phyloP scores from a whole-genome alignment of 2,113 vertebrate species.

The Notarius lentiginosus region DNA sequence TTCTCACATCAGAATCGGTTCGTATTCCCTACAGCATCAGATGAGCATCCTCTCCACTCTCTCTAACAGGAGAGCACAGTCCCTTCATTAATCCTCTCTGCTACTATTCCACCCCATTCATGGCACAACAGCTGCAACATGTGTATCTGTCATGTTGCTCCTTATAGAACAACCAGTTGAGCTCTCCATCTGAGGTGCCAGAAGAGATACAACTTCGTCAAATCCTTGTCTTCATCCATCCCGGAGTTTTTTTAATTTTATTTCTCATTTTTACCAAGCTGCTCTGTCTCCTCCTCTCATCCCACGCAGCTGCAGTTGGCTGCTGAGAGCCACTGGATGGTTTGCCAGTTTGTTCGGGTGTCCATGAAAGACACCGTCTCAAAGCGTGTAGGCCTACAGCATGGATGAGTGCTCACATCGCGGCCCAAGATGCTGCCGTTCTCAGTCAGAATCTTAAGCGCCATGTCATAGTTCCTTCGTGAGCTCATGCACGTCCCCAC shows the following conservation, averaged over 20 bases:
- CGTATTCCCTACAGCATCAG: not conserved
- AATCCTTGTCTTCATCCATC: not conserved
- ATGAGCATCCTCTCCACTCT: not conserved
- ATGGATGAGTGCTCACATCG: constrained; percentile 76
- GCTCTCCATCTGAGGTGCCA: constrained; percentile 17
- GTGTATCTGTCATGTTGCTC: not conserved
- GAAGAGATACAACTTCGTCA: not conserved
- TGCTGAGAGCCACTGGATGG: constrained; percentile 80
- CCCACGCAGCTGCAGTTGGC: constrained; percentile 86
- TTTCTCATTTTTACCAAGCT: constrained; percentile 9
- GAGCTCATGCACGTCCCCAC: constrained; percentile 80
- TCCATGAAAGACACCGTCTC: constrained; percentile 90
- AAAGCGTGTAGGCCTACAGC: constrained; percentile 85
- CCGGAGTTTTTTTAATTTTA: constrained; percentile 20
- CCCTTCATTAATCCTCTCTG: not conserved
- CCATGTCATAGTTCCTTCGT: constrained; percentile 82
- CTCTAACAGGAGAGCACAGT: constrained; percentile 18
- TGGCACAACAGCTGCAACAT: not conserved
- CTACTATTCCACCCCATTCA: not conserved
- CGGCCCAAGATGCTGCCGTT: constrained; percentile 65
- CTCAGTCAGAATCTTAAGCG: constrained; percentile 73
- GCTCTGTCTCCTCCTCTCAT: constrained; percentile 61
- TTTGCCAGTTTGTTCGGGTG: constrained; percentile 82
- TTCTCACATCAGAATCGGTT: not conserved
- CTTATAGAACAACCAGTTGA: not conserved